Evolutionary conservation across 2,888 invertebrate genomes (phyloP), one percentile per base, ranked within the genome.

Genomic region (Theristus sp.): DNA sequence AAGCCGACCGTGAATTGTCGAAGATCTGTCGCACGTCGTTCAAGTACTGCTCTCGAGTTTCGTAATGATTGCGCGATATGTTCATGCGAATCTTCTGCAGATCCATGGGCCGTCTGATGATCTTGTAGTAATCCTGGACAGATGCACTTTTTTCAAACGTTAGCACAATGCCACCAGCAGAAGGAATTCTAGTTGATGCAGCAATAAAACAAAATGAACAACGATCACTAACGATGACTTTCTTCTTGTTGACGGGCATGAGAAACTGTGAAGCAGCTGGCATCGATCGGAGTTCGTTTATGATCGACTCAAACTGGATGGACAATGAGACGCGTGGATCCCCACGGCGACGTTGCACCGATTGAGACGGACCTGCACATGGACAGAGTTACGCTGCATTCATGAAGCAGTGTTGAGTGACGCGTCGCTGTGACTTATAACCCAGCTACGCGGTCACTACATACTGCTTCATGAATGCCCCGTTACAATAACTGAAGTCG

Each of bases 11-110:
- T 17, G 93, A 91, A 77, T 99, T 99, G 71, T 91, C 89, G 0
- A 91, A 86, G 66, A 99, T 93, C 75, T 89, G 89, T 76, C 89
- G 87, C 1, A 98, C 86, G 76, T 99, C 98, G 0, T 85, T 84
- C 0, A 98, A 78, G 75, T 96, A 96, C 67, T 89, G 88, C 73
- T 91, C 91, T n/a, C 98, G 81, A 66, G 86, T 88, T 71, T 88
- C 88, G 74, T 99, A 99, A 68, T 86, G 26, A 61, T 71, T 66
- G 55, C 73, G 72, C 47, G 75, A 64, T 60, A 66, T 56, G 53
- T 87, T 87, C 67, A 91, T 93, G 52, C 93, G 80, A 68, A 99
- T 93, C 0, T 87, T 88, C 75, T 94, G 94, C 59, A 99, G 79
- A 75, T 98, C 96, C 89, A 98, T 96, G 0, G 98, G 98, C 61